Evolutionary conservation across 2,888 invertebrate species (phyloP).

Genomic region (Chirona hameri): DNA sequence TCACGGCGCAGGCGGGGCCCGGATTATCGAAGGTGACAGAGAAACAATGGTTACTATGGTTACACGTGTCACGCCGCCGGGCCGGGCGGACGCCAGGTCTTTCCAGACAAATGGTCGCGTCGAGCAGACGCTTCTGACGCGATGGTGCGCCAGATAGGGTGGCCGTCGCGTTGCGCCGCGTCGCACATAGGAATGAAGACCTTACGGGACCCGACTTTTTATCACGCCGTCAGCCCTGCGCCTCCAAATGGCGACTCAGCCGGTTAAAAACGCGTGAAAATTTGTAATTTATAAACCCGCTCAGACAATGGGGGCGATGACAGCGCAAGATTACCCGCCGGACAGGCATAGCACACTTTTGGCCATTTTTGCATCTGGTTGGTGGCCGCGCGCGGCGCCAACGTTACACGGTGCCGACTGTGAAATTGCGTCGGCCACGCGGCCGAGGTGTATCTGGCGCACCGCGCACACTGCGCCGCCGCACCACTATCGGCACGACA

Average conservation of each 20-base stretch:
- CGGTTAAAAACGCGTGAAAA: slow-evolving; percentile 27
- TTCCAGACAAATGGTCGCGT: slow-evolving; percentile 8
- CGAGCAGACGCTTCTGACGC: neutral
- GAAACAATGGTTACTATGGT: slow-evolving; percentile 22
- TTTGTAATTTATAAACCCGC: slow-evolving; percentile 10
- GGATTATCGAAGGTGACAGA: slow-evolving; percentile 22
- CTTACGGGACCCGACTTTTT: neutral
- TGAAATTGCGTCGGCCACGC: neutral
- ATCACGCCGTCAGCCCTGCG: neutral
- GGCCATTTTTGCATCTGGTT: slow-evolving; percentile 8
- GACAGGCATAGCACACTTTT: slow-evolving; percentile 1
- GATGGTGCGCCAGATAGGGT: slow-evolving; percentile 1
- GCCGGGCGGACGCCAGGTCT: neutral
- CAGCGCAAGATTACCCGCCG: neutral
- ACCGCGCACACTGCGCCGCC: neutral
- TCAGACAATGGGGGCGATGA: slow-evolving; percentile 7
- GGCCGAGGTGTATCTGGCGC: neutral
- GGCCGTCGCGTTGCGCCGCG: neutral
- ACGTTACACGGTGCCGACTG: neutral
- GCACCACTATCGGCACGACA: neutral
- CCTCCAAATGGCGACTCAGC: neutral
- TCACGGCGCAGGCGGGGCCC: neutral
- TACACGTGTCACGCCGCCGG: neutral
- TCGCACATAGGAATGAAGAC: slow-evolving; percentile 13
- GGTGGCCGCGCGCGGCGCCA: neutral